Base-by-base conservation (phyloP, 2,113 vertebrate genomes). In the Colossoma macropomum region DNA sequence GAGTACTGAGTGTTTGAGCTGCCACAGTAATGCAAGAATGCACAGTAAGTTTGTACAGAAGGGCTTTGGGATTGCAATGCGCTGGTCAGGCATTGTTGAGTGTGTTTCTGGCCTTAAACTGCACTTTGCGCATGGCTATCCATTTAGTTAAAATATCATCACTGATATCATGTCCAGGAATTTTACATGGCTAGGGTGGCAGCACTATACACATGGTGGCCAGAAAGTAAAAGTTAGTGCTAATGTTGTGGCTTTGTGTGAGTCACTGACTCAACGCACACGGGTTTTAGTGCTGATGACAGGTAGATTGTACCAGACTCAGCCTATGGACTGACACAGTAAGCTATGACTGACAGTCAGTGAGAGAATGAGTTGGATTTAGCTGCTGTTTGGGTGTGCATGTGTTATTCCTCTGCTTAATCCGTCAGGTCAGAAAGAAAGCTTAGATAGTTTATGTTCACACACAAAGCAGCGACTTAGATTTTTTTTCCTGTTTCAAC, bases 401-500 rank as follows among this genome's bases (percentile, higher is more conserved):
- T 75, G 65, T 41, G 32, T 23, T 75, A 68, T 54, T 82, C 17
- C 60, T 75, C 73, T 15, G 15, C 80, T 50, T 75, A 82, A 82
- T 75, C 80, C 62, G 3, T 82, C 54, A 66, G 48, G 41, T 65
- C 59, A 63, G 79, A 75, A 75, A 68, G 72, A 82, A 82, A 75
- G 80, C 80, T 75, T n/a, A 54, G 60, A 82, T 75, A 10, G 28
- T 60, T 50, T 25, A 38, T 27, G 38, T 72, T 21, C 52, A 34
- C 32, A 38, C 75, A 54, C 56, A 70, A 68, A 83, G 87, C 59
- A 77, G 86, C 12, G 0, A 72, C 81, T 87, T 83, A 84, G 89
- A 76, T 92, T 90, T 85, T 80, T 45, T 45, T 87, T 80, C 90
- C 28, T 94, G 93, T 94, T 93, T 91, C 85, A 86, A 93, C 94